phyloP scores from a whole-genome alignment of 2,888 invertebrate species.

The Poecilus cupreus region DNA sequence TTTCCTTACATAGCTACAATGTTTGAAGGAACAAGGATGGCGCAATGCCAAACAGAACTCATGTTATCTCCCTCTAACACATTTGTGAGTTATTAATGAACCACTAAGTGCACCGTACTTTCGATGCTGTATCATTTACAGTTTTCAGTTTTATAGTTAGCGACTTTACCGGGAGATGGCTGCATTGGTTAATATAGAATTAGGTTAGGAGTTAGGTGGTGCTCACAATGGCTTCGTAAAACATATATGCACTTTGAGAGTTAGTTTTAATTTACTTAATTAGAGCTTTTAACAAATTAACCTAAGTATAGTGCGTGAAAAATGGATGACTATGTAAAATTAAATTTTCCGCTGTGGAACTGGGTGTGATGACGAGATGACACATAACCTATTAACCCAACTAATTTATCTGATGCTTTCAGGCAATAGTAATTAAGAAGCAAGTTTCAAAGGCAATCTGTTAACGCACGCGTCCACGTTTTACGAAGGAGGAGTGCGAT shows the following conservation, averaged over 20 bases:
- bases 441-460: no score
- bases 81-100: conserved; percentile 36
- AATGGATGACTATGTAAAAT: neutral
- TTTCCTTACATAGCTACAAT: conserved; percentile 26
- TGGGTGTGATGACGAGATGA: neutral
- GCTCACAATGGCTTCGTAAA: neutral
- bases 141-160: conserved; percentile 41
- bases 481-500: no score
- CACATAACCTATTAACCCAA: no score
- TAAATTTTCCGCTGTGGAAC: neutral
- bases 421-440: no score
- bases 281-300: conserved; percentile 19
- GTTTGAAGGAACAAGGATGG: neutral
- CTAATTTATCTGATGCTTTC: no score
- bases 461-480: no score
- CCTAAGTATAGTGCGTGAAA: neutral
- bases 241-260: conserved; percentile 24
- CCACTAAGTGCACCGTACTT: conserved; percentile 19
- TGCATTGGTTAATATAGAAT: conserved; percentile 17
- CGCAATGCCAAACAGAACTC: neutral
- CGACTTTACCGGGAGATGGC: neutral
- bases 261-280: conserved; percentile 20
- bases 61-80: neutral
- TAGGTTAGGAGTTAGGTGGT: conserved; percentile 8
- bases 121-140: conserved; percentile 38